Percentiles rank a stretch among this genome's conserved stretches.
phyloP scores from a whole-genome alignment of 2,888 invertebrate genomes.

The Diogma glabrata region DNA sequence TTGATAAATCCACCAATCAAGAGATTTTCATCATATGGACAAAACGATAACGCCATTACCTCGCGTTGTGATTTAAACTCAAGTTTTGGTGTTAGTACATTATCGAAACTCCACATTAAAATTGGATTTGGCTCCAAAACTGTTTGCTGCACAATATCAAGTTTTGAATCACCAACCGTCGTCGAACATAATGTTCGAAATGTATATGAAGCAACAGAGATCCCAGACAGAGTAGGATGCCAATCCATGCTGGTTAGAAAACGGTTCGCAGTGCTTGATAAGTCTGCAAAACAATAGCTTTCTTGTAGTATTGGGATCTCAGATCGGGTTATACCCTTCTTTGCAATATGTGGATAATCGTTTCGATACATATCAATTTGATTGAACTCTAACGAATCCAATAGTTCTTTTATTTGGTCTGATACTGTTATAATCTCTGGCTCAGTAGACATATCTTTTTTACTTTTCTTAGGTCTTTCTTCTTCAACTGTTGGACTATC shows the following conservation, averaged over 20 bases:
- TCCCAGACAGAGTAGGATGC: slow-evolving; percentile 60
- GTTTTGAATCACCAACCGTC: slow-evolving; percentile 23
- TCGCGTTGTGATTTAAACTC: slow-evolving; percentile 55
- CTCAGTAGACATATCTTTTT: slow-evolving; percentile 18
- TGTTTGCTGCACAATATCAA: slow-evolving; percentile 42
- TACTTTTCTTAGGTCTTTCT: slow-evolving; percentile 12
- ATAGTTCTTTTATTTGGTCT: slow-evolving; percentile 26
- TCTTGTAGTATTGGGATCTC: slow-evolving; percentile 30
- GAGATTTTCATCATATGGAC: slow-evolving; percentile 55
- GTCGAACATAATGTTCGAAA: slow-evolving; percentile 38
- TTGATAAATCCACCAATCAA: slow-evolving; percentile 60
- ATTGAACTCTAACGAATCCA: slow-evolving; percentile 34
- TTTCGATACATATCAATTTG: slow-evolving; percentile 36
- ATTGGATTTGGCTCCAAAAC: slow-evolving; percentile 53
- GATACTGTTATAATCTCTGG: slow-evolving; percentile 27
- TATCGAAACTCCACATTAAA: slow-evolving; percentile 62
- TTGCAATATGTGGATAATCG: slow-evolving; percentile 31
- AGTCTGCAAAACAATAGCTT: slow-evolving; percentile 52
- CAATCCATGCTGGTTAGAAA: slow-evolving; percentile 53
- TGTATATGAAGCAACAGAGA: slow-evolving; percentile 54
- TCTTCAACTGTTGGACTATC: slow-evolving; percentile 16
- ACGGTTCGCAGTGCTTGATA: slow-evolving; percentile 49
- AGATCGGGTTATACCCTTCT: slow-evolving; percentile 25
- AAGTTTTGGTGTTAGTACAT: slow-evolving; percentile 56
- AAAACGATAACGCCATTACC: slow-evolving; percentile 52